Evolutionary conservation across 2,113 vertebrate species (phyloP).

Genomic region (Rhinopomastus cyanomelas): DNA sequence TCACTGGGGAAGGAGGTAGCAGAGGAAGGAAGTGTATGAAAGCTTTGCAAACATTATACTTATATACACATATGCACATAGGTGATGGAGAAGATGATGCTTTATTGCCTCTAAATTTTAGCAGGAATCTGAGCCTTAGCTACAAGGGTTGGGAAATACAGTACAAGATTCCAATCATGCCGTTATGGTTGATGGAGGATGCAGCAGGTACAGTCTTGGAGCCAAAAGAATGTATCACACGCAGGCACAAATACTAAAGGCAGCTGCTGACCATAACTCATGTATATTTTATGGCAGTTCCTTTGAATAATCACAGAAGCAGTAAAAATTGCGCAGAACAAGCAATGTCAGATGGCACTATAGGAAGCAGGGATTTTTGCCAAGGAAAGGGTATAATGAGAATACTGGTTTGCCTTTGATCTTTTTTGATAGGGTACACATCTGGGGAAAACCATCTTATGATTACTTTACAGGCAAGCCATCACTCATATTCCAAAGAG

Average conservation of each 20-base stretch:
- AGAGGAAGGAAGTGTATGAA: slow-evolving; percentile 30
- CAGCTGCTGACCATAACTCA: neutral
- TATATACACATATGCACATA: neutral
- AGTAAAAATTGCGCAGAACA: slow-evolving; percentile 12
- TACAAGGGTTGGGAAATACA: neutral
- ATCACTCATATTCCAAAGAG: neutral
- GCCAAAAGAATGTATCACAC: neutral
- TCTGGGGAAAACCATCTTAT: neutral
- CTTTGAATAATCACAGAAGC: slow-evolving; percentile 4
- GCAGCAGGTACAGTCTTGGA: neutral
- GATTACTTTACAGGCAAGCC: neutral
- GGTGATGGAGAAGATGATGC: neutral
- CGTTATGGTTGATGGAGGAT: neutral
- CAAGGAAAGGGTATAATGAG: neutral
- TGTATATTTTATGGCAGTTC: neutral
- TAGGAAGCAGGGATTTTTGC: slow-evolving; percentile 8
- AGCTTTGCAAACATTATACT: slow-evolving; percentile 42
- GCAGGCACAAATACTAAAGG: neutral
- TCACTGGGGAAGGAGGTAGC: slow-evolving; percentile 45
- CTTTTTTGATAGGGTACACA: neutral
- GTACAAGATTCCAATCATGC: neutral
- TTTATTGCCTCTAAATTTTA: neutral
- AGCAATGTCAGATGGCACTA: neutral
- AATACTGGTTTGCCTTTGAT: neutral
- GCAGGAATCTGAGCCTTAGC: neutral